Conservation (phyloP, 2,113 vertebrate genomes). For the Dissostichus mawsoni region DNA sequence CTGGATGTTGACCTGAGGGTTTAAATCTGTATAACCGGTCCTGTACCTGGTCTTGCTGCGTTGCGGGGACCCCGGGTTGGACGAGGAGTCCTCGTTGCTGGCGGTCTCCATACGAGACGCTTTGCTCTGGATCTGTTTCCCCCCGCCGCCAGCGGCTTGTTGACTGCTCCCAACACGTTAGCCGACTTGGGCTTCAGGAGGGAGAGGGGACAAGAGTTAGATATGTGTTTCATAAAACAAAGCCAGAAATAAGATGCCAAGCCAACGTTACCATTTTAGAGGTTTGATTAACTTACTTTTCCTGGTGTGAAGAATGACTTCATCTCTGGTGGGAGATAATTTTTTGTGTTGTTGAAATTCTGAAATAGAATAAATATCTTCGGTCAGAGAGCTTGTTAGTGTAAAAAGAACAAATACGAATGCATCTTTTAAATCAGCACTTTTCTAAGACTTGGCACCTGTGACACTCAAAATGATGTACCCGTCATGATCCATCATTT, state of each 20-base stretch:
- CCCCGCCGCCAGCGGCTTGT: conserved; percentile 96
- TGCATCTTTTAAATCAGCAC: background rate
- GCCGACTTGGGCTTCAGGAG: conserved; percentile 94
- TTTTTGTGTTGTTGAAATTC: conserved; percentile 99
- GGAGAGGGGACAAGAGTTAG: background rate
- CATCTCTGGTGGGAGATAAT: conserved; percentile 98
- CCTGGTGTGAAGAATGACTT: conserved; percentile 97
- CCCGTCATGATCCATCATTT: background rate
- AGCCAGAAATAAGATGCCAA: background rate
- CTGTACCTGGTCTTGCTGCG: conserved; percentile 92
- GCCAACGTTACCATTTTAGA: background rate
- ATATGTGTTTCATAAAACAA: background rate
- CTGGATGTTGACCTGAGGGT: background rate
- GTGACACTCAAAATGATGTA: background rate
- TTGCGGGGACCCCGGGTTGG: conserved; percentile 96
- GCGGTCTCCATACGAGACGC: conserved; percentile 97
- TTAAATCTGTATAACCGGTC: background rate
- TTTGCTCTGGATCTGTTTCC: conserved; percentile 96
- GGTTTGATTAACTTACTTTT: conserved; percentile 85
- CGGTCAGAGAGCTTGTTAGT: background rate
- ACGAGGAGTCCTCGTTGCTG: conserved; percentile 96
- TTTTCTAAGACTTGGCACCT: background rate
- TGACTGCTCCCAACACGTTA: conserved; percentile 97
- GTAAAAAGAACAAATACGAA: background rate
- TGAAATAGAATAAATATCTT: conserved; percentile 65